Evolutionary conservation across 2,888 invertebrate species (phyloP), one percentile per base, ranked within the genome.

Genomic region (Alcis repandata): DNA sequence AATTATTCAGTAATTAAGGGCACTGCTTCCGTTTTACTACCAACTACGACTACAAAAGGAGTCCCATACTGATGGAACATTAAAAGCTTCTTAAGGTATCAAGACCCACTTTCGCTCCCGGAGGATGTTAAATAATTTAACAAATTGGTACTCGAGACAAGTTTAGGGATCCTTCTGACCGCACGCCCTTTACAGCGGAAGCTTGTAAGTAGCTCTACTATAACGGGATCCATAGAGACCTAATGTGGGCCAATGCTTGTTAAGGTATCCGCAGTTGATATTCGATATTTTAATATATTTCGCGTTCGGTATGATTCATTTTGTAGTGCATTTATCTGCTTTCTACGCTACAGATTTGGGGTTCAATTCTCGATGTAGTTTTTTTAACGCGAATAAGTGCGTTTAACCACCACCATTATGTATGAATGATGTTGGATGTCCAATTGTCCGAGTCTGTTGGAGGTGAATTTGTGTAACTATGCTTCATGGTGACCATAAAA

Each of bases 71-170:
- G 59, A 65, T 75, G 72, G 70, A 75, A 82, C 83, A 83, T 85
- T 82, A 80, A 78, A 80, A 83, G 79, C 83, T 74, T 78, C 81
- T 83, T 79, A 80, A 70, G 70, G 68, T 75, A 78, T 69, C 75
- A 73, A 69, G 74, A 74, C 71, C 77, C 80, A 73, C 71, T 79
- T 74, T 74, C 78, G 61, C 72, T 72, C 84, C 82, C 85, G 79
- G 79, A 76, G 82, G 78, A 77, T 83, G 80, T 79, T 91, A 87
- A 91, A 91, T 92, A 83, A 91, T 91, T 91, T 89, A 89, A 90
- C 86, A 85, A 89, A 89, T 89, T 88, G 88, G 88, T 88, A 88
- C 86, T 84, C 79, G 80, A 84, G 87, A 88, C 84, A 85, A 86
- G 86, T 88, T 87, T 82, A 85, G 86, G 86, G 86, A 77, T 79